Conservation (phyloP, 2,888 invertebrate species). For the Homarus gammarus region DNA sequence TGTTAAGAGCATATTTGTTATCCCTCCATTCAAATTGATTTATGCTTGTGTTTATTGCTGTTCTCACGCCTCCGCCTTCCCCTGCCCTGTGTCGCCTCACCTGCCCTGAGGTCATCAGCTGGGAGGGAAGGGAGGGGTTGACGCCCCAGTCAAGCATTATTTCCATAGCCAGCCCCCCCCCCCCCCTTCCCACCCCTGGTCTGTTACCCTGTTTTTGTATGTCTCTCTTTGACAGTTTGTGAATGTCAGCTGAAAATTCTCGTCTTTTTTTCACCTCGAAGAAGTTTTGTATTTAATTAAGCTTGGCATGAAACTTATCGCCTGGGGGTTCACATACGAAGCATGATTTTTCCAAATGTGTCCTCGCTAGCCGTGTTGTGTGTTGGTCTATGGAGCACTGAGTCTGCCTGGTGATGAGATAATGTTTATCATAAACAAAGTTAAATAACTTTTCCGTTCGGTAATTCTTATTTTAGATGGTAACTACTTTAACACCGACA, state of each 20-base stretch:
- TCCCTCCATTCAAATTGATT: not conserved
- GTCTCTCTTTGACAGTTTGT: constrained; percentile 19
- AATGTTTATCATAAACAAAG: too few relatives aligned
- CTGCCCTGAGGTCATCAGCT: not conserved
- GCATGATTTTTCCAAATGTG: not conserved
- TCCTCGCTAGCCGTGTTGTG: not conserved
- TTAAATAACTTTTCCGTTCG: too few relatives aligned
- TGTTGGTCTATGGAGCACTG: too few relatives aligned
- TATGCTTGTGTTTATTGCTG: not conserved
- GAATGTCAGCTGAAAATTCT: constrained; percentile 20
- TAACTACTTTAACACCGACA: too few relatives aligned
- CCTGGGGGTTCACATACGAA: not conserved
- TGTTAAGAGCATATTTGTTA: not conserved
- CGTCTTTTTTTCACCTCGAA: not conserved
- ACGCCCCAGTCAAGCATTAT: constrained; percentile 7
- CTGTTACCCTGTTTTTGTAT: constrained; percentile 19
- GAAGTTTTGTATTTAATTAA: constrained; percentile 44
- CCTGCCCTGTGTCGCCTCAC: not conserved
- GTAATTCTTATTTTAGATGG: too few relatives aligned
- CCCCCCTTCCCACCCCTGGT: not conserved
- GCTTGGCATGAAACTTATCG: not conserved
- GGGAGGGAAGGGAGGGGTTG: not conserved
- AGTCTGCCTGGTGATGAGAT: too few relatives aligned
- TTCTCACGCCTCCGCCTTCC: not conserved
- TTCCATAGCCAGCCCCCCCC: not conserved